phyloP scores from a whole-genome alignment of 1,140 invertebrate genomes.

The Zelostemma sp. region DNA sequence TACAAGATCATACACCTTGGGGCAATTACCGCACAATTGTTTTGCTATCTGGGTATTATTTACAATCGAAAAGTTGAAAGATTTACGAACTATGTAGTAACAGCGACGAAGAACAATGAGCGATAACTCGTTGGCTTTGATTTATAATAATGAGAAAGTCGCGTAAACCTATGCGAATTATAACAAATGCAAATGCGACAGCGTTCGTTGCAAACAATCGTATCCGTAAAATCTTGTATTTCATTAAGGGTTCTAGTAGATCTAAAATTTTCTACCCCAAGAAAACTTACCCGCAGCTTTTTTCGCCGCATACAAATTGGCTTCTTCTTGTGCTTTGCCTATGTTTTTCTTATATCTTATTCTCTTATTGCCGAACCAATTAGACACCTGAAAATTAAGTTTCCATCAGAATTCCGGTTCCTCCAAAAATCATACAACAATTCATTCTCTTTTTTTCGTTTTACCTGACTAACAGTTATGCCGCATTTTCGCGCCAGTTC shows the following conservation, averaged over 20 bases:
- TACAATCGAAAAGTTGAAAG: conserved; percentile 53
- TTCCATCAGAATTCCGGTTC: too few species aligned
- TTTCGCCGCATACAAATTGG: conserved; percentile 99
- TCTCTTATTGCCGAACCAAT: conserved; percentile 99
- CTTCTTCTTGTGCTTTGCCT: conserved; percentile 99
- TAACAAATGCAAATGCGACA: too few species aligned
- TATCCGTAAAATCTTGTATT: too few species aligned
- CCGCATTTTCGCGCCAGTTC: conserved; percentile 99
- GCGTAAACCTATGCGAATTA: too few species aligned
- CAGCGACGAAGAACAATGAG: conserved; percentile 53
- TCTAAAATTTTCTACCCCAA: conserved; percentile 19
- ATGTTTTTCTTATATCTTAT: conserved; percentile 99
- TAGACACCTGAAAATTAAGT: conserved; percentile 82
- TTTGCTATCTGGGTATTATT: conserved; percentile 10
- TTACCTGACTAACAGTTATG: conserved; percentile 96
- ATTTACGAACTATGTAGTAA: conserved; percentile 51
- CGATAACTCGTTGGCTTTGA: conserved; percentile 61
- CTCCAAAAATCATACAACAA: too few species aligned
- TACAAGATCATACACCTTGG: neutral
- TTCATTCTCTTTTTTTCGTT: conserved; percentile 6
- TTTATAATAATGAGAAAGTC: conserved; percentile 65
- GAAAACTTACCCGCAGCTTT: conserved; percentile 89
- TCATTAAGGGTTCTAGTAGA: too few species aligned
- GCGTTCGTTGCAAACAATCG: too few species aligned
- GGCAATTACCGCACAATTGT: neutral